Percentiles rank a stretch among this genome's conserved stretches.
Conservation (phyloP, 2,888 invertebrate species). For the Atethmia centrago region DNA sequence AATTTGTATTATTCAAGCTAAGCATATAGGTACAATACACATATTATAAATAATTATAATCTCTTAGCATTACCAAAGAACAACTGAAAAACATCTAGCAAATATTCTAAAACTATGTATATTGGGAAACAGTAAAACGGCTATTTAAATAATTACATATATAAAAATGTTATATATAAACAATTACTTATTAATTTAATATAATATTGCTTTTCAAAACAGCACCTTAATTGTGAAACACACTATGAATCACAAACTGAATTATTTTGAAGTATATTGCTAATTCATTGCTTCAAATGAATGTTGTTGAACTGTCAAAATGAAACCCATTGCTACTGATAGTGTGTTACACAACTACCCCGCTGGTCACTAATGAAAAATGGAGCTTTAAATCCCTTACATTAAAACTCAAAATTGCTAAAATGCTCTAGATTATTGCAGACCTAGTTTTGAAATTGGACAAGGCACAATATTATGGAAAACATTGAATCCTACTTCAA, state of each 20-base stretch:
- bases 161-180: slow-evolving; percentile 13
- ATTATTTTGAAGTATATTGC: too few relatives aligned
- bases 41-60: slow-evolving; percentile 20
- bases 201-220: slow-evolving; percentile 39
- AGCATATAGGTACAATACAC: slow-evolving; percentile 33
- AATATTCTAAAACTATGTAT: slow-evolving; percentile 27
- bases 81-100: slow-evolving; percentile 27
- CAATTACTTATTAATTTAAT: slow-evolving; percentile 1
- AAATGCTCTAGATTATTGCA: slow-evolving; percentile 1
- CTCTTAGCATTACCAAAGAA: slow-evolving; percentile 20
- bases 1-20: slow-evolving; percentile 46
- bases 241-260: too few relatives aligned
- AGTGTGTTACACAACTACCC: too few relatives aligned
- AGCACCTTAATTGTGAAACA: too few relatives aligned
- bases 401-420: slow-evolving; percentile 1
- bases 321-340: too few relatives aligned
- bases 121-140: slow-evolving; percentile 14
- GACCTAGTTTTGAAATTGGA: background rate
- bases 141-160: slow-evolving; percentile 14
- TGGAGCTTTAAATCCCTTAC: background rate
- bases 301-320: too few relatives aligned
- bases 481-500: background rate
- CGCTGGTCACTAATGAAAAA: slow-evolving; percentile 16
- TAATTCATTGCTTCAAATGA: too few relatives aligned
- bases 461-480: slow-evolving; percentile 21